Base-by-base conservation (phyloP, 1,140 invertebrate species). In the Macrosteles quadrilineatus region DNA sequence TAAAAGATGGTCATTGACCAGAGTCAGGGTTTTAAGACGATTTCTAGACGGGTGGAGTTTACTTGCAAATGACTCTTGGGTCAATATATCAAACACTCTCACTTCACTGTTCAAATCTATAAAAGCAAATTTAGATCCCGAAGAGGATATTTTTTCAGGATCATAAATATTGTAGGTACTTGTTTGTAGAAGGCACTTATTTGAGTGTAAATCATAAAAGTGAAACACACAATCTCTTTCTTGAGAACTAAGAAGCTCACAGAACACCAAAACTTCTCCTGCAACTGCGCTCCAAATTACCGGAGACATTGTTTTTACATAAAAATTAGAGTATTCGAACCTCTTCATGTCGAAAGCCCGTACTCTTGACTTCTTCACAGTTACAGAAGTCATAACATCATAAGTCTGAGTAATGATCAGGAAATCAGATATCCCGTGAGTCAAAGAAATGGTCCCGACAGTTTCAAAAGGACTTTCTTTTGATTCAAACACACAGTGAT, bases 171-270 rank as follows among this genome's bases (percentile, higher is more conserved):
- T 59, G 23, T 6, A 59, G 11, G 55, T 25, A 3, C 27, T 29
- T 27, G 55, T 59, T n/a, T 25, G 12, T 30, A 59, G n/a, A 27
- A 27, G 21, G 25, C 55, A 59, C 21, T 25, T 14, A 29, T 14
- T 14, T 21, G 9, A 21, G 11, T 25, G 9, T 3, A 30, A 6
- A 29, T 30, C n/a, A 23, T 59, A 59, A 29, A 59, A 59, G 25
- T 59, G 23, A 23, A 59, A 59, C 4, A 59, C 23, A 59, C 55
- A 59, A 21, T 59, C 55, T 29, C 55, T 59, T 29, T 59, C 55
- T 14, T 21, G 55, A 4, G 55, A 6, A 29, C 6, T 59, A 9
- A 30, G 12, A 12, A 30, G 27, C 27, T 59, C 55, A 29, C 55
- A 59, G 9, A 59, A 14, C 21, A 30, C 55, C 9, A 59, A 14